A percentile compares a stretch with the other conserved stretches of the same genome.
These are phyloP conservation scores for Seladonia tumulorum DNA, from an alignment of 2,888 invertebrate genomes.

Conservation along the genomic window DNA sequence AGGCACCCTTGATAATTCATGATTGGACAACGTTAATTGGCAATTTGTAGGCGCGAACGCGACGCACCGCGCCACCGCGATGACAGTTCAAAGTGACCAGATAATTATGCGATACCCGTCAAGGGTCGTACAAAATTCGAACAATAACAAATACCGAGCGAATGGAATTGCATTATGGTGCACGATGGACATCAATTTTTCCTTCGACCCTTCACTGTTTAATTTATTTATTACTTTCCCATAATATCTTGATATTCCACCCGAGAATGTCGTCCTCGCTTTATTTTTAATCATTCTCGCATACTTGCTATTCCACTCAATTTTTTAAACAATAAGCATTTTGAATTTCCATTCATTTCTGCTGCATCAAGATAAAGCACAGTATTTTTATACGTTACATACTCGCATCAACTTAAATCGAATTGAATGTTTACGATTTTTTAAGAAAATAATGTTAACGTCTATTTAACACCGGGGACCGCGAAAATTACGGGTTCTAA, in stretches of 20 bases:
- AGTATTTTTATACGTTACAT: no score
- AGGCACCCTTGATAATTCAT: slow-evolving; percentile 41
- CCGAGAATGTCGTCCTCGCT: background rate
- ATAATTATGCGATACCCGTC: slow-evolving; percentile 19
- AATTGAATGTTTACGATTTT: no score
- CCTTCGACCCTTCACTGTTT: background rate
- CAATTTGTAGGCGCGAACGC: slow-evolving; percentile 66
- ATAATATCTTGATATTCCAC: background rate
- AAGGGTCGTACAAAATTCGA: slow-evolving; percentile 1
- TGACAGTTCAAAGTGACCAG: slow-evolving; percentile 39
- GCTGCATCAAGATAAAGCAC: no score
- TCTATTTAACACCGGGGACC: no score
- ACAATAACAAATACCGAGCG: background rate
- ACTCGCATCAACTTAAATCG: no score
- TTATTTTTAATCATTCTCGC: background rate
- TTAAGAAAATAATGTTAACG: no score
- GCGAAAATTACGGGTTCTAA: no score
- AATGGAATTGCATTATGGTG: background rate
- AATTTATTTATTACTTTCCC: background rate
- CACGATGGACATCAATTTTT: background rate
- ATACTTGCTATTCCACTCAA: background rate
- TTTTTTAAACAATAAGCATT: no score
- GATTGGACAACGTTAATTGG: slow-evolving; percentile 66
- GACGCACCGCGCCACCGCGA: slow-evolving; percentile 38
- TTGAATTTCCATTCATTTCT: no score